Evolutionary conservation across 2,888 invertebrate genomes (phyloP).

Genomic region (Liposcelis brunnea): DNA sequence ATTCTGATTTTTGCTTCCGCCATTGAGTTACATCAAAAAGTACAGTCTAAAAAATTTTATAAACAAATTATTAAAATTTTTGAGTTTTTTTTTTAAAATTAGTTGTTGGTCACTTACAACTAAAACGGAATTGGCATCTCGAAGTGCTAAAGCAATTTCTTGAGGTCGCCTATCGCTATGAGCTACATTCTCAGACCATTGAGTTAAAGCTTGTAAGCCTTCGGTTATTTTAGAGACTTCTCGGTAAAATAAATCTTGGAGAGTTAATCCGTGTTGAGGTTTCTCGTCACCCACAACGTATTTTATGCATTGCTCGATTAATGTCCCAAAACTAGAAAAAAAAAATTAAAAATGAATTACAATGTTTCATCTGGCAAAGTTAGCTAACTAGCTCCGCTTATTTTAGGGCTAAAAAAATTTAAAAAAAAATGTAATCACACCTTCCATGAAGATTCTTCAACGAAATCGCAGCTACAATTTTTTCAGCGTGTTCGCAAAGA

Average conservation of each 20-base stretch:
- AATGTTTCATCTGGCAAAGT: not conserved
- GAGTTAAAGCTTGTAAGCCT: slow-evolving; percentile 42
- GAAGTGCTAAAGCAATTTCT: slow-evolving; percentile 29
- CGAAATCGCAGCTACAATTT: slow-evolving; percentile 54
- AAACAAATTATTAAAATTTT: too few relatives aligned
- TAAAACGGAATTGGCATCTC: slow-evolving; percentile 21
- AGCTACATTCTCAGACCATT: slow-evolving; percentile 39
- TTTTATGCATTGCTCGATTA: slow-evolving; percentile 39
- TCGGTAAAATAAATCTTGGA: slow-evolving; percentile 59
- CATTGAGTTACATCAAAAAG: slow-evolving; percentile 45
- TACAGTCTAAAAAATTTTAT: slow-evolving; percentile 28
- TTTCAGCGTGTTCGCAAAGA: slow-evolving; percentile 61
- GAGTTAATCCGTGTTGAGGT: slow-evolving; percentile 35
- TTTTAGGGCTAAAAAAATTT: too few relatives aligned
- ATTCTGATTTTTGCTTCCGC: slow-evolving; percentile 38
- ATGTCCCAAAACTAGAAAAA: slow-evolving; percentile 20
- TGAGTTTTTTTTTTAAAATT: not conserved
- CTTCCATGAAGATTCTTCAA: slow-evolving; percentile 44
- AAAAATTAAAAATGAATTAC: too few relatives aligned
- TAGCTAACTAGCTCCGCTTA: too few relatives aligned
- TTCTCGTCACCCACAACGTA: slow-evolving; percentile 30
- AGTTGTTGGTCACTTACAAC: slow-evolving; percentile 23
- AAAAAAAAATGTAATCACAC: slow-evolving; percentile 28
- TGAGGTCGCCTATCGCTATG: slow-evolving; percentile 38
- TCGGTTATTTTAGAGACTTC: slow-evolving; percentile 46